phyloP scores from a whole-genome alignment of 2,113 vertebrate genomes.

The Clinocottus analis region DNA sequence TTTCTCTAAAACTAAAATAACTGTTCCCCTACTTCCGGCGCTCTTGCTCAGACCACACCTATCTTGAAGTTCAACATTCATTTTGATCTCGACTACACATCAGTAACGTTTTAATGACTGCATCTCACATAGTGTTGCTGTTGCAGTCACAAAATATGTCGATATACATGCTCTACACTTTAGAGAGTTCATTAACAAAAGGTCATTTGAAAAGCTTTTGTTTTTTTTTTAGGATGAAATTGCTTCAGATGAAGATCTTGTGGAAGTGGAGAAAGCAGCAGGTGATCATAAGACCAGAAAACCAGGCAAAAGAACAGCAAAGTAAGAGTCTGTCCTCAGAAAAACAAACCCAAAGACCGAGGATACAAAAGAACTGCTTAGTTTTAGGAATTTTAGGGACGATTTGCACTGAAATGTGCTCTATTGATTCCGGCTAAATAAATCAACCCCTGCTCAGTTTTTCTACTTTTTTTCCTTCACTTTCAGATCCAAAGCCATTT shows the following conservation, averaged over 20 bases:
- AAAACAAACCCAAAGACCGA: too few species aligned
- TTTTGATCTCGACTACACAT: not conserved
- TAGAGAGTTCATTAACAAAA: not conserved
- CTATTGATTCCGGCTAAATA: not conserved
- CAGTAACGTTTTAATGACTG: not conserved
- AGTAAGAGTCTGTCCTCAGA: constrained; percentile 69
- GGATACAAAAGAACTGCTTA: not conserved
- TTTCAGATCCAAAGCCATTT: constrained; percentile 78
- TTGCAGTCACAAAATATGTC: too few species aligned
- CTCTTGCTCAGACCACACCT: too few species aligned
- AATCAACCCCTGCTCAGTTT: not conserved
- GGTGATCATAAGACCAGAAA: constrained; percentile 64
- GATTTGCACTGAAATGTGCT: not conserved
- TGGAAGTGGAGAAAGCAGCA: constrained; percentile 46
- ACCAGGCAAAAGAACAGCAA: constrained; percentile 64
- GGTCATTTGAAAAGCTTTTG: not conserved
- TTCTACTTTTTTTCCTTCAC: fast-evolving
- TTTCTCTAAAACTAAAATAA: not conserved
- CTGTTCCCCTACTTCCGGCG: too few species aligned
- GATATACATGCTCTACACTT: not conserved
- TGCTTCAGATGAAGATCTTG: constrained; percentile 41
- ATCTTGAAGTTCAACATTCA: too few species aligned
- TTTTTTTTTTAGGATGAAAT: constrained; percentile 57
- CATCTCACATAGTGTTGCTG: too few species aligned
- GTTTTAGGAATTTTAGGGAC: not conserved